phyloP scores from a whole-genome alignment of 2,113 vertebrate species.

The Pyxicephalus adspersus region DNA sequence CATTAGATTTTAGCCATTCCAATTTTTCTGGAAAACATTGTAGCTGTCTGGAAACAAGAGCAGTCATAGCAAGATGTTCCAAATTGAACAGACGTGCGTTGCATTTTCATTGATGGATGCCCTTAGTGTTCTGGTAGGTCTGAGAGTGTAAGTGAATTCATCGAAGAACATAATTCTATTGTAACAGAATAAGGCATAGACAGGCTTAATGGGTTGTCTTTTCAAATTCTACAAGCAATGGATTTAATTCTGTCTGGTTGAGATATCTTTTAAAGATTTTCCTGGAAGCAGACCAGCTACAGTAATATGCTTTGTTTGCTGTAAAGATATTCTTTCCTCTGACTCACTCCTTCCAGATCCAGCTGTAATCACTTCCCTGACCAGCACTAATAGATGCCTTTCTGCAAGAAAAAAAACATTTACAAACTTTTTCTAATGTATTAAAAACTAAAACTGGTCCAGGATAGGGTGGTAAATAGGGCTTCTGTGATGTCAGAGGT shows the following conservation, averaged over 20 bases:
- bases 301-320: slow-evolving; percentile 9
- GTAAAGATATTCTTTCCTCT: slow-evolving; percentile 11
- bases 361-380: background rate
- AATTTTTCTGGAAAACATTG: too few species aligned
- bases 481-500: too few species aligned
- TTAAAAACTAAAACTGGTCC: too few species aligned
- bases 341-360: slow-evolving; percentile 19
- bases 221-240: slow-evolving; percentile 13
- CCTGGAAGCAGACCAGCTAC: slow-evolving; percentile 15
- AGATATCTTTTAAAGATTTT: slow-evolving; percentile 22
- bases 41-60: too few species aligned
- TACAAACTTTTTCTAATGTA: too few species aligned
- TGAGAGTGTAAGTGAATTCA: background rate
- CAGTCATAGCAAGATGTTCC: background rate
- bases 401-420: background rate
- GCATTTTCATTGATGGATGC: slow-evolving; percentile 3
- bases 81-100: background rate
- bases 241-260: slow-evolving; percentile 32
- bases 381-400: background rate
- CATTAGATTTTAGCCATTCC: too few species aligned
- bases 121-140: background rate
- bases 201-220: slow-evolving; percentile 2
- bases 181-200: slow-evolving; percentile 20
- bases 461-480: too few species aligned
- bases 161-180: slow-evolving; percentile 19